Evolutionary conservation across 2,888 invertebrate species (phyloP).

Genomic region (Xylota sylvarum): DNA sequence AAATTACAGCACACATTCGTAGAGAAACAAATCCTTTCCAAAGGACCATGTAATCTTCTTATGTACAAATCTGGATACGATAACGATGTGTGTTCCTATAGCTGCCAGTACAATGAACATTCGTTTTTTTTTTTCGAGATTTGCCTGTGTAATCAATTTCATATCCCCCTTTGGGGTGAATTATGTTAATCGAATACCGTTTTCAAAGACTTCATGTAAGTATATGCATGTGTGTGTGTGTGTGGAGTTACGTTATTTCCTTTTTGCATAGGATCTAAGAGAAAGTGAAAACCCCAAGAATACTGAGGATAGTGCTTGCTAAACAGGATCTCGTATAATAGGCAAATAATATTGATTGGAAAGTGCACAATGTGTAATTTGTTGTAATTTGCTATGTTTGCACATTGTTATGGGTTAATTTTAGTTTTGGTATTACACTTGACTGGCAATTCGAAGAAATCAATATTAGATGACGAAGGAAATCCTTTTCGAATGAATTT

Average conservation of each 20-base stretch:
- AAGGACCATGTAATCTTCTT: conserved; percentile 43
- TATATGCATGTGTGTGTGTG: background rate
- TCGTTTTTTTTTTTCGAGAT: background rate
- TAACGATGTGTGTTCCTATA: conserved; percentile 12
- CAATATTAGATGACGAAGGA: background rate
- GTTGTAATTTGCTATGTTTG: conserved; percentile 23
- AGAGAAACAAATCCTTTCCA: conserved; percentile 25
- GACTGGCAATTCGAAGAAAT: conserved; percentile 3
- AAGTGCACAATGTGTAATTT: conserved; percentile 12
- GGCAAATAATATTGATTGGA: conserved; percentile 38
- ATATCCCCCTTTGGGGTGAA: conserved; percentile 36
- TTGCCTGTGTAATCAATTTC: conserved; percentile 46
- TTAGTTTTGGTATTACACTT: conserved; percentile 17
- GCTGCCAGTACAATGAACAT: background rate
- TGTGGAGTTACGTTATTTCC: conserved; percentile 15
- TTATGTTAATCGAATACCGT: conserved; percentile 43
- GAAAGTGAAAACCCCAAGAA: background rate
- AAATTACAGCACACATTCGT: conserved; percentile 26
- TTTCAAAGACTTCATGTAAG: background rate
- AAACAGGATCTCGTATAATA: conserved; percentile 7
- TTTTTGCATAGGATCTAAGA: conserved; percentile 10
- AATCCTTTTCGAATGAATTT: background rate
- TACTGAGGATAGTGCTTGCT: background rate
- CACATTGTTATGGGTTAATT: conserved; percentile 32
- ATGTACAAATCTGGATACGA: conserved; percentile 16